Conservation (phyloP, 2,797 vertebrate genomes). For the Sebastes ruberrimus region DNA sequence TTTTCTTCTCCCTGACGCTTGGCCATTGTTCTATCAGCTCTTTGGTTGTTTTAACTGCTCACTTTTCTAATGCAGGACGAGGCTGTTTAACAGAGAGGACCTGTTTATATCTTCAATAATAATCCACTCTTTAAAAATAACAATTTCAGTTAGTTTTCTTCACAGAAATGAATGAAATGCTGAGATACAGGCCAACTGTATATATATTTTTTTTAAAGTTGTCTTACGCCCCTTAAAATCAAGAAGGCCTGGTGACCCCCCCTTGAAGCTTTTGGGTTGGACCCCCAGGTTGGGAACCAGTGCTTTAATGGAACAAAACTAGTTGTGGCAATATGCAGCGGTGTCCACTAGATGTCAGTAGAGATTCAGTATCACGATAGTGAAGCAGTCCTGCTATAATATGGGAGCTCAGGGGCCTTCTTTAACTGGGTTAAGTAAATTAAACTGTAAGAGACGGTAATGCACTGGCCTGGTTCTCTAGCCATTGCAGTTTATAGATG, state of each 20-base stretch:
- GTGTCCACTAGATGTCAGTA: conserved; percentile 76
- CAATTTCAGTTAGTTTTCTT: background rate
- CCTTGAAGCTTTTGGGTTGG: background rate
- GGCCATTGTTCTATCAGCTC: background rate
- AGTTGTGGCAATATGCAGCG: background rate
- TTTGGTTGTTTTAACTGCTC: background rate
- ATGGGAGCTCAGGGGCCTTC: background rate
- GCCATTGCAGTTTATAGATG: background rate
- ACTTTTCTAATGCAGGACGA: too few relatives aligned
- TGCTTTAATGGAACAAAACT: background rate
- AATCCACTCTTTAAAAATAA: background rate
- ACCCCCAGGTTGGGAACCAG: too few relatives aligned
- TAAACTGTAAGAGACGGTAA: background rate
- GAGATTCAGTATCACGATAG: conserved; percentile 6
- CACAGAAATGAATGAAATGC: background rate
- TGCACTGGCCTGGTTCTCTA: background rate
- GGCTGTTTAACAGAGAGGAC: background rate
- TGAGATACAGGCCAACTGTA: background rate
- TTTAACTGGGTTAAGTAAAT: conserved; percentile 17
- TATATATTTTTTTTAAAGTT: background rate
- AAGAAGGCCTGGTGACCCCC: background rate
- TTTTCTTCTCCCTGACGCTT: too few relatives aligned
- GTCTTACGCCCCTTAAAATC: background rate
- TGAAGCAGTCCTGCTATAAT: background rate
- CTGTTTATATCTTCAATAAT: background rate